These are phyloP conservation scores for Luperina nickerlii DNA, from an alignment of 2,888 invertebrate species.

Conservation along the genomic window DNA sequence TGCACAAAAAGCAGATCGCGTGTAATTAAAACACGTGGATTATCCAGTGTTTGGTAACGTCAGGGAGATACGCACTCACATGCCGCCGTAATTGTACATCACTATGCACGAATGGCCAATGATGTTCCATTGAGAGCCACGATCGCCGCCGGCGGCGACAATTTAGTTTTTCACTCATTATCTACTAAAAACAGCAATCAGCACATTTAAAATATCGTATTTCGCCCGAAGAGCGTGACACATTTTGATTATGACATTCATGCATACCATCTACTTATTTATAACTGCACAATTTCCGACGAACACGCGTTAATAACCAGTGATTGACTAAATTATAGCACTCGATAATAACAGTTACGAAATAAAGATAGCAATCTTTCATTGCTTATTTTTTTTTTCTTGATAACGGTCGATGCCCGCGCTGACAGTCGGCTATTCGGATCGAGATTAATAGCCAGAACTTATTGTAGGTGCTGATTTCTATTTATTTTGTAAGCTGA, in stretches of 20 bases:
- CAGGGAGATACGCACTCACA: conserved; percentile 62
- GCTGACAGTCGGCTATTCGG: conserved; percentile 60
- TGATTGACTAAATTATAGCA: conserved; percentile 43
- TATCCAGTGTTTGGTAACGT: conserved; percentile 60
- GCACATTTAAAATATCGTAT: conserved; percentile 57
- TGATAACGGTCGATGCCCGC: conserved; percentile 73
- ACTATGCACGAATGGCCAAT: conserved; percentile 48
- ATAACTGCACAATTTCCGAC: conserved; percentile 42
- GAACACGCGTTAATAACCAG: conserved; percentile 28
- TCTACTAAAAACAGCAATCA: conserved; percentile 60
- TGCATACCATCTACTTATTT: conserved; percentile 27
- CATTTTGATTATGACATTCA: conserved; percentile 51
- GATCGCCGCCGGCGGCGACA: conserved; percentile 34
- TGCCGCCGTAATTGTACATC: conserved; percentile 70
- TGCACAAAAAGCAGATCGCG: conserved; percentile 58
- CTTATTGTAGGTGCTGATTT: conserved; percentile 65
- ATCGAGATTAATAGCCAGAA: conserved; percentile 69
- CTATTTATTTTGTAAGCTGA: conserved; percentile 69
- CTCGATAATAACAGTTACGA: conserved; percentile 46
- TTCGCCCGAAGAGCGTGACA: conserved; percentile 56
- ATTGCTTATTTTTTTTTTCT: conserved; percentile 63
- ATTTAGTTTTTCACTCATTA: conserved; percentile 56
- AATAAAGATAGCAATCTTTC: conserved; percentile 44
- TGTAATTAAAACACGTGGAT: conserved; percentile 57
- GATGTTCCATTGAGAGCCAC: conserved; percentile 45